Evolutionary conservation across 2,888 invertebrate species (phyloP).

Genomic region (Labia minor): DNA sequence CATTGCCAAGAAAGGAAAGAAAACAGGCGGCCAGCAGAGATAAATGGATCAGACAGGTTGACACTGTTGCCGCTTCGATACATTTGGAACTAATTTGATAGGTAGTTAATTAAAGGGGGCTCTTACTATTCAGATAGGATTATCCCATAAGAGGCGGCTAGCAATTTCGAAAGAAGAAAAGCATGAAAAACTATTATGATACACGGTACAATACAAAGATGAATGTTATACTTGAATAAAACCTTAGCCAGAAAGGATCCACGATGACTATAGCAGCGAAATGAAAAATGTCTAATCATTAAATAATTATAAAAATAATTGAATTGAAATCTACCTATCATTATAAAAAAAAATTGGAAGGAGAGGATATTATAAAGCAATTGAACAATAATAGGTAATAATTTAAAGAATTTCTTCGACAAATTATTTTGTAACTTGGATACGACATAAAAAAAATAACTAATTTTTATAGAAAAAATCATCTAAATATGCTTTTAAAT

Average conservation of each 20-base stretch:
- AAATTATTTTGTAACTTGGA: no score
- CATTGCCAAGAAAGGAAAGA: constrained; percentile 1
- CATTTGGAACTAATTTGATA: constrained; percentile 6
- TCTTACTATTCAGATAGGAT: not conserved
- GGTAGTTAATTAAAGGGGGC: not conserved
- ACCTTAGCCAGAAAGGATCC: not conserved
- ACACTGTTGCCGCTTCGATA: not conserved
- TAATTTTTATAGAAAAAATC: no score
- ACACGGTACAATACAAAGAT: not conserved
- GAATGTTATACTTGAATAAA: not conserved
- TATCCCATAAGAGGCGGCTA: not conserved
- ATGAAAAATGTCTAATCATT: no score
- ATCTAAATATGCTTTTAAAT: no score
- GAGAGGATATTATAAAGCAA: no score
- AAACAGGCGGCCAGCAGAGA: not conserved
- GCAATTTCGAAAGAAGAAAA: not conserved
- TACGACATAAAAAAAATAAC: no score
- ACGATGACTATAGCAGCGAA: no score
- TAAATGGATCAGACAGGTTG: constrained; percentile 1
- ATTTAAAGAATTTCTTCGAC: no score
- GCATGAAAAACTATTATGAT: not conserved
- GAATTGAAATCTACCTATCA: no score
- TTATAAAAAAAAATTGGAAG: no score
- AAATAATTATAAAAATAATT: no score
- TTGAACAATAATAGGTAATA: no score